Evolutionary conservation across 2,113 vertebrate species (phyloP).

Genomic region (Apteryx owenii): DNA sequence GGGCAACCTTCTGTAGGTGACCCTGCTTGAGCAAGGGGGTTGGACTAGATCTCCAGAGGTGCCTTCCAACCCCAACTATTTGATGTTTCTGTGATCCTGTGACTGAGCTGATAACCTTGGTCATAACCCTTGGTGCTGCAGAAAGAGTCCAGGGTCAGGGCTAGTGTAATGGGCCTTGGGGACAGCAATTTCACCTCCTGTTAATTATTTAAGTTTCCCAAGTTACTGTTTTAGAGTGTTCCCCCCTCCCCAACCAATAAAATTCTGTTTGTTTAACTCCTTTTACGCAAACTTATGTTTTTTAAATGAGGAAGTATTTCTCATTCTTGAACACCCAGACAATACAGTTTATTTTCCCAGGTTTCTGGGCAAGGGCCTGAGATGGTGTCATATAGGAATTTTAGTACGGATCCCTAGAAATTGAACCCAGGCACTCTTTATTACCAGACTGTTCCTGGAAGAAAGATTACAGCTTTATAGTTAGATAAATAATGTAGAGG

Average conservation of each 20-base stretch:
- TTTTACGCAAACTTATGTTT: not conserved
- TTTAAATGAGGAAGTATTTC: slow-evolving; percentile 8
- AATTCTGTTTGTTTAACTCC: not conserved
- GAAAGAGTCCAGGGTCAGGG: not conserved
- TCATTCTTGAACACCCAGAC: not conserved
- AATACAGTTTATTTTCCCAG: slow-evolving; percentile 22
- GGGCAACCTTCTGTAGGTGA: not conserved
- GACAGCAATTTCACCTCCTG: not conserved
- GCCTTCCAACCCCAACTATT: not conserved
- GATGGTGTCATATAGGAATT: not conserved
- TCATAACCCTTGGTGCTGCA: not conserved
- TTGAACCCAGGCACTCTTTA: not conserved
- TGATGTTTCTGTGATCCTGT: not conserved
- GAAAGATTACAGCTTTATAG: not conserved
- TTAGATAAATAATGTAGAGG: not conserved
- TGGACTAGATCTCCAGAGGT: not conserved
- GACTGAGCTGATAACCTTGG: not conserved
- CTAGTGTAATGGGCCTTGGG: not conserved
- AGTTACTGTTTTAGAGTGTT: not conserved
- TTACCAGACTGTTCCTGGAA: not conserved
- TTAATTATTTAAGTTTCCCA: not conserved
- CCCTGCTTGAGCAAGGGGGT: not conserved
- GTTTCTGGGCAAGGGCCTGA: not conserved
- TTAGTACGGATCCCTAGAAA: slow-evolving; percentile 12
- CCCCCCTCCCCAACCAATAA: not conserved